These are phyloP conservation scores for Drosophila pachea DNA, from an alignment of 1,140 invertebrate genomes.

Conservation along the genomic window DNA sequence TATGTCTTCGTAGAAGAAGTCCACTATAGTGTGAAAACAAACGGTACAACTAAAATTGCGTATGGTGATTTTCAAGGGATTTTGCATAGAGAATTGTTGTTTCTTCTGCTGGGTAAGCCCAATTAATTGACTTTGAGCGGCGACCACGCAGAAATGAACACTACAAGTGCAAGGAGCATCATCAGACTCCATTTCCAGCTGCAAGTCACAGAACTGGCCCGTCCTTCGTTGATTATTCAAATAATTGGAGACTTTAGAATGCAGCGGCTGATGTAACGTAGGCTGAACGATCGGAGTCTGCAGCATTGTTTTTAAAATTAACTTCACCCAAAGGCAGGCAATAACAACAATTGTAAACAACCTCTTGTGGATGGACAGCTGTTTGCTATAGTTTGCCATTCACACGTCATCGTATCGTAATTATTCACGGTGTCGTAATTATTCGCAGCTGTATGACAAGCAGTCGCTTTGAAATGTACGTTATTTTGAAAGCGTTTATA, in stretches of 20 bases:
- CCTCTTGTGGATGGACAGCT: conserved; percentile 15
- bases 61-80: conserved; percentile 72
- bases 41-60: conserved; percentile 63
- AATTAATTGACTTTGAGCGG: conserved; percentile 69
- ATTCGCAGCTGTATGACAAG: conserved; percentile 6
- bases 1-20: conserved; percentile 75
- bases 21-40: conserved; percentile 71
- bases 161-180: conserved; percentile 45
- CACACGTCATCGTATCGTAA: background rate
- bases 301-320: conserved; percentile 30
- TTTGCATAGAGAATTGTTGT: conserved; percentile 75
- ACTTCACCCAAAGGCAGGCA: conserved; percentile 18
- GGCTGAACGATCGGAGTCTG: conserved; percentile 32
- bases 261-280: conserved; percentile 67
- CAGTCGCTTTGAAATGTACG: background rate
- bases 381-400: conserved; percentile 3
- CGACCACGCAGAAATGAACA: conserved; percentile 73
- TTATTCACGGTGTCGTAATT: background rate
- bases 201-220: conserved; percentile 72
- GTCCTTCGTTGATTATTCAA: conserved; percentile 67
- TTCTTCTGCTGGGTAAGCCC: conserved; percentile 65
- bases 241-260: conserved; percentile 74
- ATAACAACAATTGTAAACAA: conserved; percentile 23
- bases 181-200: conserved; percentile 64
- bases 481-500: conserved; percentile 9